A percentile compares a stretch with the other conserved stretches of the same genome.
Evolutionary conservation across 2,797 vertebrate species (phyloP).

Genomic region (Argentina silus): DNA sequence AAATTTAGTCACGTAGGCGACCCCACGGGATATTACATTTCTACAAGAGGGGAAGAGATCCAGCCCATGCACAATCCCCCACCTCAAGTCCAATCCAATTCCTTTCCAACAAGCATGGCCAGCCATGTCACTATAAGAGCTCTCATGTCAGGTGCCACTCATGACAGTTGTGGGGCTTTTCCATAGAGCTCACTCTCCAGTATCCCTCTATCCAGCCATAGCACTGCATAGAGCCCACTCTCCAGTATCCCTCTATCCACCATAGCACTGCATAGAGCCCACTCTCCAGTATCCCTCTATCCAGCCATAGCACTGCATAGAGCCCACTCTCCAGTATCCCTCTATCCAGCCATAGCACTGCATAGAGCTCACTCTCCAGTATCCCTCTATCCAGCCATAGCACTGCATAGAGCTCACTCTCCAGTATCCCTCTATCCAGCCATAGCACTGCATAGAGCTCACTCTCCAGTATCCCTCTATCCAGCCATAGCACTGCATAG

Average conservation of each 20-base stretch:
- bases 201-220: too few relatives aligned
- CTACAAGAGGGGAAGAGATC: slow-evolving; percentile 53
- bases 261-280: background rate
- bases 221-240: background rate
- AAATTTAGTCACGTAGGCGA: slow-evolving; percentile 59
- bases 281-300: background rate
- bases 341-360: too few relatives aligned
- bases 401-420: background rate
- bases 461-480: background rate
- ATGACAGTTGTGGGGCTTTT: slow-evolving; percentile 18
- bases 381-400: too few relatives aligned
- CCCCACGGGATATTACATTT: slow-evolving; percentile 57
- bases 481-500: too few relatives aligned
- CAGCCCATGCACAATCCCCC: slow-evolving; percentile 31
- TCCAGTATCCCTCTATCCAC: too few relatives aligned
- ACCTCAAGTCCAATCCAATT: slow-evolving; percentile 61
- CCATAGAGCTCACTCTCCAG: background rate
- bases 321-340: background rate
- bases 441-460: background rate
- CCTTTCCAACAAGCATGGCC: slow-evolving; percentile 48
- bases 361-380: background rate
- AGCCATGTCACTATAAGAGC: slow-evolving; percentile 40
- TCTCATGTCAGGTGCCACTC: slow-evolving; percentile 47
- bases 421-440: too few relatives aligned
- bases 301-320: too few relatives aligned